Percentiles rank a stretch among this genome's conserved stretches.
Conservation (phyloP, 2,888 invertebrate genomes). For the Nasonia oneida region DNA sequence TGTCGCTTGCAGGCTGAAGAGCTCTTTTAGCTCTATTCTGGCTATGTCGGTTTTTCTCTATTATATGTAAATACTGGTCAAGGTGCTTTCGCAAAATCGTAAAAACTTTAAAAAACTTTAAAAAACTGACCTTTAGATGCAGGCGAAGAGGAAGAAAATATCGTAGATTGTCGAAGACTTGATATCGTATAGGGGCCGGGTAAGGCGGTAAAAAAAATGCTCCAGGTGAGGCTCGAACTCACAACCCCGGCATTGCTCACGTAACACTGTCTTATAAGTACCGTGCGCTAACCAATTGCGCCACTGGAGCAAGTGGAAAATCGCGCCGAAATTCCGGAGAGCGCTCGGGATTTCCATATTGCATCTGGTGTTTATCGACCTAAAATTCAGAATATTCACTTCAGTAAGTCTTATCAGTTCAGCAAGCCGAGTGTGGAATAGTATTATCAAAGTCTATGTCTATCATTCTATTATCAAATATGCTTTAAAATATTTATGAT, state of each 20-base stretch:
- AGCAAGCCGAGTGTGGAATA: background rate
- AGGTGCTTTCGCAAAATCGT: background rate
- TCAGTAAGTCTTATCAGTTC: background rate
- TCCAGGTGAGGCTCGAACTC: too few species aligned
- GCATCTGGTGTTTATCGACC: background rate
- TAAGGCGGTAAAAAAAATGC: too few species aligned
- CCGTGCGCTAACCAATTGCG: slow-evolving; percentile 99
- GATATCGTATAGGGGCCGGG: too few species aligned
- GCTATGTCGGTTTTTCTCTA: background rate
- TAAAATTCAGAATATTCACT: background rate
- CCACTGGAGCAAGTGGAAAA: slow-evolving; percentile 92
- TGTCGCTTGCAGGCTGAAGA: background rate
- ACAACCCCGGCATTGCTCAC: slow-evolving; percentile 98
- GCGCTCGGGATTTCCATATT: background rate
- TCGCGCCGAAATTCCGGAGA: slow-evolving; percentile 66
- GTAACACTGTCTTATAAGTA: slow-evolving; percentile 99
- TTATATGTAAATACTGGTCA: background rate
- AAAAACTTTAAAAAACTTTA: too few species aligned
- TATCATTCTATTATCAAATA: too few species aligned
- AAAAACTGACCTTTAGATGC: too few species aligned
- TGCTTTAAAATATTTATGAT: background rate
- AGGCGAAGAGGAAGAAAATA: background rate
- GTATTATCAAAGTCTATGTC: background rate
- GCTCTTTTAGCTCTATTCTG: background rate
- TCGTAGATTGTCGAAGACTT: background rate